Conservation (phyloP, 2,113 vertebrate species). For the Dissostichus mawsoni region DNA sequence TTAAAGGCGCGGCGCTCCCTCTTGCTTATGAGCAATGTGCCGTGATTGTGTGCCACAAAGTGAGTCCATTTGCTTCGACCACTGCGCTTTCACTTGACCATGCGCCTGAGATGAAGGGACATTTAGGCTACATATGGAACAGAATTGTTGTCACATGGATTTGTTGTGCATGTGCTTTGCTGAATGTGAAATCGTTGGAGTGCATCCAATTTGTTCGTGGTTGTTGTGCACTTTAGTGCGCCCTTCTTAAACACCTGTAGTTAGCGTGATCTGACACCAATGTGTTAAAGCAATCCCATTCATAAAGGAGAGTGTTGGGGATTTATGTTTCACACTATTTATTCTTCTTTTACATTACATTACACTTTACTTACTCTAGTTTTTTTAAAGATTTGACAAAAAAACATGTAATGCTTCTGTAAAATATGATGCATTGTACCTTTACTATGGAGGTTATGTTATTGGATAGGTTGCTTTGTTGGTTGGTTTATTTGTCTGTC, state of each 20-base stretch:
- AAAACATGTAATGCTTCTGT: not conserved
- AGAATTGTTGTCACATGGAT: slow-evolving; percentile 38
- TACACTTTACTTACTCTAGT: not conserved
- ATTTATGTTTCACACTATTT: not conserved
- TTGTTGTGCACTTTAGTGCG: slow-evolving; percentile 22
- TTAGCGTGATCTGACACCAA: slow-evolving; percentile 23
- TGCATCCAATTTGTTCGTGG: slow-evolving; percentile 45
- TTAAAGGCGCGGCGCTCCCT: slow-evolving; percentile 10
- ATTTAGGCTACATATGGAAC: slow-evolving; percentile 80
- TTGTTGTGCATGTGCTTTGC: slow-evolving; percentile 62
- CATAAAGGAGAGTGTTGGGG: not conserved
- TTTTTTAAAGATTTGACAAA: not conserved
- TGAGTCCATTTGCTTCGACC: slow-evolving; percentile 56
- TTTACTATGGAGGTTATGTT: too few relatives aligned
- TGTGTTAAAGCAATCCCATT: slow-evolving; percentile 6
- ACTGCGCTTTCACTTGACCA: slow-evolving; percentile 59
- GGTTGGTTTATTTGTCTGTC: too few relatives aligned
- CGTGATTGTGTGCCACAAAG: slow-evolving; percentile 46
- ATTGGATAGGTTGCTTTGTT: too few relatives aligned
- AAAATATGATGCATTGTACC: not conserved
- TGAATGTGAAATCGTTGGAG: slow-evolving; percentile 78
- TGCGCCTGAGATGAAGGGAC: slow-evolving; percentile 61
- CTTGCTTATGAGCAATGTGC: slow-evolving; percentile 51
- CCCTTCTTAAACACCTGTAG: slow-evolving; percentile 29
- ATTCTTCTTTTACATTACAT: not conserved